Percentiles rank a stretch among this genome's conserved stretches.
phyloP scores from a whole-genome alignment of 23 tunicate species.

The Diplosoma virens region DNA sequence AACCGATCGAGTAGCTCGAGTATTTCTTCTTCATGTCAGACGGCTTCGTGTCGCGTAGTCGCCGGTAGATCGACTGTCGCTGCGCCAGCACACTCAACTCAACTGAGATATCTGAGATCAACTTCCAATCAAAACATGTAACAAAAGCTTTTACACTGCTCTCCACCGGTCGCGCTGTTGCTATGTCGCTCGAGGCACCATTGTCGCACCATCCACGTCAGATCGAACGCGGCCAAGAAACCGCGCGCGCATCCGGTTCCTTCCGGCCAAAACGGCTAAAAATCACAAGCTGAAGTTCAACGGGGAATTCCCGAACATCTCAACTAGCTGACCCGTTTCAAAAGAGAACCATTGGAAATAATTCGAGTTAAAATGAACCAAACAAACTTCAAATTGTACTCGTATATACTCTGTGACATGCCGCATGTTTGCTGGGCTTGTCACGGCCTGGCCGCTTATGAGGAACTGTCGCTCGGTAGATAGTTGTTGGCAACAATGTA shows the following conservation, averaged over 20 bases:
- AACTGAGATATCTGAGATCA: neutral
- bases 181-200: slow-evolving; percentile 19
- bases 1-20: slow-evolving; percentile 44
- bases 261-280: slow-evolving; percentile 98
- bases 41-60: slow-evolving; percentile 58
- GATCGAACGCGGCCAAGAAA: slow-evolving; percentile 83
- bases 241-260: slow-evolving; percentile 98
- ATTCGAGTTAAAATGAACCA: too few species aligned
- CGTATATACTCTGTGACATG: too few species aligned
- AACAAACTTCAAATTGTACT: too few species aligned
- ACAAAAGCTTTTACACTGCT: too few species aligned
- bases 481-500: neutral
- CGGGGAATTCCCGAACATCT: too few species aligned
- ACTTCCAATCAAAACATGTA: neutral
- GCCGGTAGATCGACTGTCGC: slow-evolving; percentile 48
- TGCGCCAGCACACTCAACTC: slow-evolving; percentile 46
- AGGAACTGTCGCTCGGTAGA: too few species aligned
- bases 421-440: too few species aligned
- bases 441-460: too few species aligned
- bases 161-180: neutral
- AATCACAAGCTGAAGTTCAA: neutral
- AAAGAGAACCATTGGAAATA: too few species aligned
- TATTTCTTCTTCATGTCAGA: slow-evolving; percentile 29
- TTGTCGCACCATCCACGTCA: slow-evolving; percentile 74
- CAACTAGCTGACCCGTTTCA: too few species aligned